Base-by-base conservation (phyloP, 1,140 invertebrate genomes). In the Calycopis cecrops region DNA sequence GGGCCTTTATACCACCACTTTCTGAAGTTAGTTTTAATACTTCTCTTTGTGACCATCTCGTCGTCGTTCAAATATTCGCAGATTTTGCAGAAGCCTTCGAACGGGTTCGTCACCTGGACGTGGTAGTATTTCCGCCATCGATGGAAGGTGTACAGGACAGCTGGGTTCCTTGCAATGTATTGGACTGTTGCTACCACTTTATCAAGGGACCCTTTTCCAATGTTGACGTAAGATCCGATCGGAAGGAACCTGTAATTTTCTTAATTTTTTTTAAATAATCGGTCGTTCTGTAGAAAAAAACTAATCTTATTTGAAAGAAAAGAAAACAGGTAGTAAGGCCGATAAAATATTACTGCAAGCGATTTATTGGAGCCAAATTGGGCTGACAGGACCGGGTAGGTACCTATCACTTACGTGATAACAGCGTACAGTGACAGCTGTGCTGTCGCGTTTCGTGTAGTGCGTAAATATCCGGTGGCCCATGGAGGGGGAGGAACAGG, bases 171-270 rank as follows among this genome's bases (percentile, higher is more conserved):
- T 1, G 81, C 73, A 1, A 61, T 66, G 35, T 77, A 68, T 9
- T 69, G 52, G 3, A 85, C 59, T 16, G 63, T 54, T 1, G 65
- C 65, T 0, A 69, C 71, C 11, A 87, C 52, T 17, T 67, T 58
- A 9, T 73, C 62, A 12, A 62, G 47, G 7, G 60, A 48, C 6
- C 52, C 60, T 4, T 57, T 28, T 0, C 55, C 48, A 6, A 63
- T 64, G 35, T 80, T 73, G 9, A 87, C 71, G 44, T 85, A 87
- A 0, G 82, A 82, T 0, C 65, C 70, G 7, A 69, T 63, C 18
- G 87, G 87, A 10, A 87, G 70, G 52, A 84, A 87, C 42, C 81
- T 85, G 70, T 6, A 71, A 69, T 9, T 49, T n/a, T n/a, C n/a
- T n/a, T n/a, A n/a, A n/a, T n/a, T n/a, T n/a, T n/a, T n/a, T n/a